Conservation (phyloP, 2,797 vertebrate species). For the Argya squamiceps region DNA sequence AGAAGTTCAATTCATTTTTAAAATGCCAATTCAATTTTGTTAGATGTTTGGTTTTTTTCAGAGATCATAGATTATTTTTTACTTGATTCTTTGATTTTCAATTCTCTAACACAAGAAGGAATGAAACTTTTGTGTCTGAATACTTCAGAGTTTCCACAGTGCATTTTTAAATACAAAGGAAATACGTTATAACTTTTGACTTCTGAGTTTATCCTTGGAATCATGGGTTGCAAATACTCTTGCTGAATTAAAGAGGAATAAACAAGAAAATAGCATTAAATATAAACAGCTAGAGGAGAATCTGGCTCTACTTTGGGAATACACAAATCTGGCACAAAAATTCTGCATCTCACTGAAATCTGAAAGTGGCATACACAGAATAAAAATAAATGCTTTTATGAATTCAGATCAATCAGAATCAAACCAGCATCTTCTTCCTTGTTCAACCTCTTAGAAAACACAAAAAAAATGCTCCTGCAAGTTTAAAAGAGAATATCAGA, state of each 20-base stretch:
- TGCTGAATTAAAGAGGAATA: neutral
- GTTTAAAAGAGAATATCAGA: neutral
- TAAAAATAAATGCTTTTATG: neutral
- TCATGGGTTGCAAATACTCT: neutral
- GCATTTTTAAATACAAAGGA: neutral
- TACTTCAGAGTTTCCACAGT: neutral
- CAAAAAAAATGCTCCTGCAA: neutral
- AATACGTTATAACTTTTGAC: neutral
- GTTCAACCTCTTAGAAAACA: neutral
- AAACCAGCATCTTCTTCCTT: constrained; percentile 1
- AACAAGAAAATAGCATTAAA: neutral
- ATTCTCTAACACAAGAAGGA: neutral
- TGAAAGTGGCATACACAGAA: neutral
- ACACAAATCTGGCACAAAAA: neutral
- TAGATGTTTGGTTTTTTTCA: rapidly evolving
- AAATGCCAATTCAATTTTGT: neutral
- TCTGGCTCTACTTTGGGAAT: neutral
- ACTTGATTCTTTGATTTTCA: neutral
- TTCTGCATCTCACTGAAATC: neutral
- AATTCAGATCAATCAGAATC: constrained; percentile 11
- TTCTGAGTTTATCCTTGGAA: neutral
- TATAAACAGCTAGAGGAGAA: neutral
- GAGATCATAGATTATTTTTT: neutral
- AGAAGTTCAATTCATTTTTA: neutral
- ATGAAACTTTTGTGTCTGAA: neutral